Base-by-base conservation (phyloP, 2,113 vertebrate genomes). In the Tragelaphus imberbis region DNA sequence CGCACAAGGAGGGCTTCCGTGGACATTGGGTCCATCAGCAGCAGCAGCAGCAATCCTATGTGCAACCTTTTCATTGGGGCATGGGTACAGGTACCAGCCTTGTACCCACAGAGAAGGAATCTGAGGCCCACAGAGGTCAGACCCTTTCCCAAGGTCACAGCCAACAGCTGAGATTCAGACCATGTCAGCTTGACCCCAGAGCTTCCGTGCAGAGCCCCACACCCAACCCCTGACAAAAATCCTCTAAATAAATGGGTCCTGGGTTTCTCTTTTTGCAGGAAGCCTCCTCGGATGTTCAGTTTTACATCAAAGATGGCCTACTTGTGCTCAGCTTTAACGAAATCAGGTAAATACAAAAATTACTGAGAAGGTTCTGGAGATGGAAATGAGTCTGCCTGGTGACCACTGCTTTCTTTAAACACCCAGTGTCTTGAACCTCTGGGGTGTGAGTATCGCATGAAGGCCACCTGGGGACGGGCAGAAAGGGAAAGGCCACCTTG, bases 251-350 rank as follows among this genome's bases (percentile, higher is more conserved):
- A 40, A 16, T 2, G 47, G 36, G 71, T 10, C 4, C 15, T 23
- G 77, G 9, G 44, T 36, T 80, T 97, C 82, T 97, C 82, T 96
- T 19, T 0, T 96, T 96, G 65, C 97, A 98, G 98, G 98, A 98
- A 81, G 63, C 97, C 53, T 93, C 30, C 21, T 97, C 96, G 0
- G 89, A 98, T 19, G 84, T 86, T 81, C 93, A 95, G 51, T 98
- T 98, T 81, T 93, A 88, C 6, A 71, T 21, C 0, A 6, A 95
- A 71, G 87, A 7, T 7, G n/a, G 92, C 51, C 79, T 0, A 5
- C 91, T 98, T 47, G 30, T 28, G 5, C 19, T 98, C 94, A 93
- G 40, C 95, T 49, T 98, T 5, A 90, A 58, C 53, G n/a, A 40
- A 1, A 53, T 98, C 95, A 97, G 96, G 98, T 98, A 97, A 98